Evolutionary conservation across 1,140 invertebrate genomes (phyloP).

Genomic region (Euschistus heros): DNA sequence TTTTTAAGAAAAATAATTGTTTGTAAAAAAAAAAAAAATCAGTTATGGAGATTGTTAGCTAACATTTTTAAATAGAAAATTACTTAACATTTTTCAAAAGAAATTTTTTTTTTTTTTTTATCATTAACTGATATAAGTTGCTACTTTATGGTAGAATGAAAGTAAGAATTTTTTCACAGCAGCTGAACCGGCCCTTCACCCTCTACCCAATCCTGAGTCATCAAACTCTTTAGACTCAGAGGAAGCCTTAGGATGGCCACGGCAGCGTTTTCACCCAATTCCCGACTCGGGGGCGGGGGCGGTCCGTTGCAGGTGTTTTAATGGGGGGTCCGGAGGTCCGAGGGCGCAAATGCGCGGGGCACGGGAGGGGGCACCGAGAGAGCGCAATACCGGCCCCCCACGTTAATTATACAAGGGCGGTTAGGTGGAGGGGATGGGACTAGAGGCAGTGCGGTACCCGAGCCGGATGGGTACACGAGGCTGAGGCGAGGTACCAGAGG

Average conservation of each 20-base stretch:
- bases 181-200: background rate
- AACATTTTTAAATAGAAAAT: no score
- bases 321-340: constrained; percentile 12
- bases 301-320: constrained; percentile 20
- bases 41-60: no score
- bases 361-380: constrained; percentile 11
- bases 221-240: background rate
- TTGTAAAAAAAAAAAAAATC: no score
- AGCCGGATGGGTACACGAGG: background rate
- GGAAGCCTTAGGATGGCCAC: no score
- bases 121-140: no score
- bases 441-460: background rate
- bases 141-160: no score
- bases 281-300: background rate
- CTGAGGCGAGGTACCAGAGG: background rate
- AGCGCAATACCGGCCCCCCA: constrained; percentile 20
- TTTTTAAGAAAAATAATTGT: no score
- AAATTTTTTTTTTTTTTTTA: no score
- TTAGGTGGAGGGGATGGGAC: constrained; percentile 5
- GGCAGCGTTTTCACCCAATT: background rate
- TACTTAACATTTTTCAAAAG: no score
- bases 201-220: background rate
- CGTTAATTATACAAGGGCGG: constrained; percentile 13
- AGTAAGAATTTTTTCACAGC: no score
- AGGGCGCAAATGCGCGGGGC: constrained; percentile 21